These are phyloP conservation scores for Diabrotica undecimpunctata DNA, from an alignment of 1,140 invertebrate species.

Conservation along the genomic window DNA sequence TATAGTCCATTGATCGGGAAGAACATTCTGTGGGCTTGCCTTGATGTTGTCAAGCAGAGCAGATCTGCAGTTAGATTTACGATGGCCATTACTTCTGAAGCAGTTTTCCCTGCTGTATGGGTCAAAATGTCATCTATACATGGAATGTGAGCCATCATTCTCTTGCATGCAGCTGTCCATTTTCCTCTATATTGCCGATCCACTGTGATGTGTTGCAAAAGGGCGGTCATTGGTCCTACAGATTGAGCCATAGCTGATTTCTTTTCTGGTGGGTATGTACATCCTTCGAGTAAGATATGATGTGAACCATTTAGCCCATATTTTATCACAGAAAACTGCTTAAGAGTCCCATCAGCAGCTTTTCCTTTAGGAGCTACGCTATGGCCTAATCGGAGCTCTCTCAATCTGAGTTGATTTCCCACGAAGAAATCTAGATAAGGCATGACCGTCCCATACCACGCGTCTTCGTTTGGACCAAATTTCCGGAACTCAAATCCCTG, in stretches of 20 bases:
- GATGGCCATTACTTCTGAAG: not conserved
- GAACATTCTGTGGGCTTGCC: conserved; percentile 10
- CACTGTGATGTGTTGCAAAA: conserved; percentile 3
- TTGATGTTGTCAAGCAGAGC: not conserved
- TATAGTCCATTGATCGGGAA: not conserved
- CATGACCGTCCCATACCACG: conserved; percentile 20
- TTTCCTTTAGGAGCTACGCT: conserved; percentile 9
- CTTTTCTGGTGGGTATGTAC: conserved; percentile 22
- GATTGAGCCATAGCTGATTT: conserved; percentile 21
- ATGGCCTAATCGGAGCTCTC: conserved; percentile 20
- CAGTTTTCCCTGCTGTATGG: not conserved
- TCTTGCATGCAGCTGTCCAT: conserved; percentile 1
- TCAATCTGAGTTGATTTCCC: conserved; percentile 2
- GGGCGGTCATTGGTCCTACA: conserved; percentile 18
- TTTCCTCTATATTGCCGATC: not conserved
- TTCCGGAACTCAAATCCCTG: not conserved
- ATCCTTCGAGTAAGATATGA: conserved; percentile 22
- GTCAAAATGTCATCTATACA: not conserved
- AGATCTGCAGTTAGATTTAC: not conserved
- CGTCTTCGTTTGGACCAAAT: not conserved
- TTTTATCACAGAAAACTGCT: conserved; percentile 7
- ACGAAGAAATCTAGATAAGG: conserved; percentile 23
- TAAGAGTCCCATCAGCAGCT: not conserved
- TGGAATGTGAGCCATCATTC: not conserved
- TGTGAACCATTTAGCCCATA: conserved; percentile 17